Percentiles rank a stretch among this genome's conserved stretches.
phyloP scores from a whole-genome alignment of 2,888 invertebrate species.

The Hoplodrina blanda region DNA sequence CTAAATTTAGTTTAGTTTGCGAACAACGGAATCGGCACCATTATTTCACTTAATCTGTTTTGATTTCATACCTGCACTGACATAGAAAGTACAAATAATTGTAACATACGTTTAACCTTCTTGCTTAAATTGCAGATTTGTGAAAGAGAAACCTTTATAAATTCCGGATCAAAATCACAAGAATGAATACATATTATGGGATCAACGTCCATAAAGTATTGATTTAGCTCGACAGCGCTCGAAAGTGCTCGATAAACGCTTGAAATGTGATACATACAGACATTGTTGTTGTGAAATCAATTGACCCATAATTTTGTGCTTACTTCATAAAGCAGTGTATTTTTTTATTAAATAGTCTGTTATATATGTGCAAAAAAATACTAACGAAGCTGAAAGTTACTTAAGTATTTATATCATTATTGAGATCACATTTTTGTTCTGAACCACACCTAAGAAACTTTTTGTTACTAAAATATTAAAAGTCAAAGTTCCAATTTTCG shows the following conservation, averaged over 20 bases:
- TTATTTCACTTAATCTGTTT: too few species aligned
- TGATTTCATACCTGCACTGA: too few species aligned
- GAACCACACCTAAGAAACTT: too few species aligned
- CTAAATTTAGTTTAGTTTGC: too few species aligned
- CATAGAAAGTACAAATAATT: constrained; percentile 3
- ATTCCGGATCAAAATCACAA: constrained; percentile 24
- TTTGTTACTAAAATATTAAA: too few species aligned
- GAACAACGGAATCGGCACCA: too few species aligned
- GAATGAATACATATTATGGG: constrained; percentile 1
- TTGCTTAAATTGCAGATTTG: constrained; percentile 26
- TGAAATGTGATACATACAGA: constrained; percentile 12
- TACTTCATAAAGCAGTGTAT: background rate
- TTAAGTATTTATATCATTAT: too few species aligned
- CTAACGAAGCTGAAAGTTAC: too few species aligned
- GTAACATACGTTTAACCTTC: background rate
- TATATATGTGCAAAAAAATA: too few species aligned
- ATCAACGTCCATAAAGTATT: constrained; percentile 25
- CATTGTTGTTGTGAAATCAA: constrained; percentile 29
- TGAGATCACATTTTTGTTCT: too few species aligned
- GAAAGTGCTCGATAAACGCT: constrained; percentile 17
- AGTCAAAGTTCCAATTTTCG: too few species aligned
- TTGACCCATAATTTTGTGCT: constrained; percentile 32
- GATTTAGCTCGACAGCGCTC: constrained; percentile 11
- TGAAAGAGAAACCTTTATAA: constrained; percentile 28
- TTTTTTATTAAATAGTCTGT: too few species aligned